Percentiles rank a stretch among this genome's conserved stretches.
Conservation (phyloP, 2,797 vertebrate genomes). For the Acanthiza pusilla region DNA sequence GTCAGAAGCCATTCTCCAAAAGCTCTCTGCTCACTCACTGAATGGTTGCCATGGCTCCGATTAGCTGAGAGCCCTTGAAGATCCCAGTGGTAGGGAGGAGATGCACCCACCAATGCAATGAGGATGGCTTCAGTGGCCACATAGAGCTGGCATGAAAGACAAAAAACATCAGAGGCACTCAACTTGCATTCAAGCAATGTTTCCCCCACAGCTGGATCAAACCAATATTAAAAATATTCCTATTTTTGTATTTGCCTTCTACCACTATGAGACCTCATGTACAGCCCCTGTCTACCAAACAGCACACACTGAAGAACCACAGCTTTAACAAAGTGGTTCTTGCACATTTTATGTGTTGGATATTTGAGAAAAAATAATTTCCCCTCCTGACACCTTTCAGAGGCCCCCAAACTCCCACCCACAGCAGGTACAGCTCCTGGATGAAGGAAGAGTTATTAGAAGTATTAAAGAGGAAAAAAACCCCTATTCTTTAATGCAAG, state of each 20-base stretch:
- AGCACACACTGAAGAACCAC: neutral
- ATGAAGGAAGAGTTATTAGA: neutral
- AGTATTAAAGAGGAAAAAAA: neutral
- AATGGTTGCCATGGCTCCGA: conserved; percentile 64
- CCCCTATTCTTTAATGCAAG: neutral
- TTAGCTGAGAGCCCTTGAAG: conserved; percentile 61
- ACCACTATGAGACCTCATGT: neutral
- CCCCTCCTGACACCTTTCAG: neutral
- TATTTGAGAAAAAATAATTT: neutral
- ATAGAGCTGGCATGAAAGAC: conserved; percentile 70
- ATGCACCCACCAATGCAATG: conserved; percentile 73
- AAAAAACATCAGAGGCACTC: neutral
- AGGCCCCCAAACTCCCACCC: neutral
- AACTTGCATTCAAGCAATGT: neutral
- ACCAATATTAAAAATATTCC: neutral
- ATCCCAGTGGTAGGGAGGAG: conserved; percentile 76
- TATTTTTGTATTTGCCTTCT: neutral
- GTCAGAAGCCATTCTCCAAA: conserved; percentile 75
- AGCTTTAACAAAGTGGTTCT: neutral
- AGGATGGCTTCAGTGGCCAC: conserved; percentile 78
- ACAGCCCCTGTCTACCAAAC: neutral
- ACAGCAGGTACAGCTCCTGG: neutral
- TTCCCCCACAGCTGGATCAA: neutral
- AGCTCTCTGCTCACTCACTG: conserved; percentile 8
- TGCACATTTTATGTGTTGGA: neutral